These are phyloP conservation scores for Dolichomitus sp. DNA, from an alignment of 2,888 invertebrate species.

Conservation along the genomic window DNA sequence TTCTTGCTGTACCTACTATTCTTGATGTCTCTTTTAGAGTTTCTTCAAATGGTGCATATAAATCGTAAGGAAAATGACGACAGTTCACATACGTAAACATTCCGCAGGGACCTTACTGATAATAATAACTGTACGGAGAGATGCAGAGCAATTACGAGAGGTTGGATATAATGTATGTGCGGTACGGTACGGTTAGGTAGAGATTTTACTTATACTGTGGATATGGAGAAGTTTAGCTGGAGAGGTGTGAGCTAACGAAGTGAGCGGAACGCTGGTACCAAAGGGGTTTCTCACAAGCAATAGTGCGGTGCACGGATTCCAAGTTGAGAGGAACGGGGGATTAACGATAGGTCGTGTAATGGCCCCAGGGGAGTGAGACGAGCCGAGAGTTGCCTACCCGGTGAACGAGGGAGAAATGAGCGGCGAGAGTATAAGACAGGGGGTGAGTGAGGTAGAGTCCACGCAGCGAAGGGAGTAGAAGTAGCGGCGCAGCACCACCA, in stretches of 20 bases:
- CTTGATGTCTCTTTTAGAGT: background rate
- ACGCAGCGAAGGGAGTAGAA: conserved; percentile 11
- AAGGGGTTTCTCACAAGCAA: conserved; percentile 46
- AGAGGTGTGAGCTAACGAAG: conserved; percentile 19
- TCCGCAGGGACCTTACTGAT: conserved; percentile 20
- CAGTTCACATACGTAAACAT: background rate
- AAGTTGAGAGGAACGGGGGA: conserved; percentile 47
- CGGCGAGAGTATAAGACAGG: conserved; percentile 49
- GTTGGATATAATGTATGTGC: conserved; percentile 38
- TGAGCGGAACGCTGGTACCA: conserved; percentile 22
- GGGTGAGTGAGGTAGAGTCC: conserved; percentile 6
- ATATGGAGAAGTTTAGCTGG: conserved; percentile 22
- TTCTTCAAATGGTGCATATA: background rate
- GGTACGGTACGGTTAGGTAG: conserved; percentile 14
- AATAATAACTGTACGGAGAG: background rate
- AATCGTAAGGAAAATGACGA: background rate
- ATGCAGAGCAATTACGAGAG: conserved; percentile 15
- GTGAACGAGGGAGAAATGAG: conserved; percentile 51
- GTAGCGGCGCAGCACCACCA: conserved; percentile 3
- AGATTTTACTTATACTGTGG: conserved; percentile 46
- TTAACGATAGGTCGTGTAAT: conserved; percentile 64
- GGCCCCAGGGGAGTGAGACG: conserved; percentile 44
- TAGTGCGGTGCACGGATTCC: conserved; percentile 38
- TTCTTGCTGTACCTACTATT: too few species aligned
- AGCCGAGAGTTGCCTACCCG: conserved; percentile 11